These are phyloP conservation scores for Trissoscelio sp. DNA, from an alignment of 2,888 invertebrate species.

Conservation along the genomic window DNA sequence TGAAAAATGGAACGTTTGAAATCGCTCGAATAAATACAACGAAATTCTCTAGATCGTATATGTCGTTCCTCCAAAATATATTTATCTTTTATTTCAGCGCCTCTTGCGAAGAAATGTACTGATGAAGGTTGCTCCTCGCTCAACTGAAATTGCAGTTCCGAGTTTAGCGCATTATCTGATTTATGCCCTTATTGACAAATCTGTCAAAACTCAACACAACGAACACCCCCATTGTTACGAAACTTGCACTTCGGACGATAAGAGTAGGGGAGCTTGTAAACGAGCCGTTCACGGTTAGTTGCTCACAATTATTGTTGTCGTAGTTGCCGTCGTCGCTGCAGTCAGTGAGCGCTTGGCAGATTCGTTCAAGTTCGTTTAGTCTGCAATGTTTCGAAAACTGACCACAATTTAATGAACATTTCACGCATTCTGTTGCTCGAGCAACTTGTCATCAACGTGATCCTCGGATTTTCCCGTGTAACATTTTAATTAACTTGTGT, in stretches of 20 bases:
- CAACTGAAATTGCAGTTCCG: slow-evolving; percentile 15
- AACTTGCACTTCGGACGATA: slow-evolving; percentile 60
- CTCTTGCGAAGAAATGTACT: slow-evolving; percentile 4
- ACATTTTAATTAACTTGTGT: slow-evolving; percentile 14
- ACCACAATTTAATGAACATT: slow-evolving; percentile 75
- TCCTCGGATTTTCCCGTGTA: slow-evolving; percentile 1
- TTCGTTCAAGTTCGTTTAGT: slow-evolving; percentile 69
- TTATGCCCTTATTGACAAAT: slow-evolving; percentile 44
- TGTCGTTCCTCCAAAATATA: neutral
- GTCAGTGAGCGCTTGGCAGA: slow-evolving; percentile 48
- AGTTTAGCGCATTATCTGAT: slow-evolving; percentile 33
- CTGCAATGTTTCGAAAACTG: slow-evolving; percentile 77
- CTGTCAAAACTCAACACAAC: slow-evolving; percentile 43
- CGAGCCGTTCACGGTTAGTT: slow-evolving; percentile 76
- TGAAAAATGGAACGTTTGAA: neutral
- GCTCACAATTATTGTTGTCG: slow-evolving; percentile 77
- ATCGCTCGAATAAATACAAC: slow-evolving; percentile 6
- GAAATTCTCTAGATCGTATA: neutral
- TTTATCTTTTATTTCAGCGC: neutral
- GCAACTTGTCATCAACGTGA: slow-evolving; percentile 73
- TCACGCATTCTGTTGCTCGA: slow-evolving; percentile 61
- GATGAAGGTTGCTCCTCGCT: slow-evolving; percentile 3
- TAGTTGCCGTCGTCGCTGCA: slow-evolving; percentile 71
- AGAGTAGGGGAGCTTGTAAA: slow-evolving; percentile 72
- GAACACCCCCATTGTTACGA: slow-evolving; percentile 54